phyloP scores from a whole-genome alignment of 2,113 vertebrate genomes.

The Callocephalon fimbriatum region DNA sequence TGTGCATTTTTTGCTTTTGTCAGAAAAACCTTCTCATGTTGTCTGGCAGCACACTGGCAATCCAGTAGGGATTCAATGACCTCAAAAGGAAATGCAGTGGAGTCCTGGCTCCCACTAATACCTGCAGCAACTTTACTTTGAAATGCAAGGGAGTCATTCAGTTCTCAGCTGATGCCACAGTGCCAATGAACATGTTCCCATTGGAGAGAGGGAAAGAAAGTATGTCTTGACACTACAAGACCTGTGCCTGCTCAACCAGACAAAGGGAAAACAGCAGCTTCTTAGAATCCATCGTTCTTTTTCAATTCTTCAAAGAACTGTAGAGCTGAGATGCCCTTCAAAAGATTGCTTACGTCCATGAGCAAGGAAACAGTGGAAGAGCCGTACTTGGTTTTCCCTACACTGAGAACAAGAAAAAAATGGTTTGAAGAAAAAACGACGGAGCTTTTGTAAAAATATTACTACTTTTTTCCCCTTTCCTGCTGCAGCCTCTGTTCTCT shows the following conservation, averaged over 20 bases:
- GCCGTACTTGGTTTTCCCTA: background rate
- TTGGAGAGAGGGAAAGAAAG: background rate
- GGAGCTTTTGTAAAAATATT: background rate
- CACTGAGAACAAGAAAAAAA: background rate
- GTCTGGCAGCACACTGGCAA: background rate
- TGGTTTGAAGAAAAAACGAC: background rate
- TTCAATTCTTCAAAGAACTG: background rate
- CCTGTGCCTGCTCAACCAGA: background rate
- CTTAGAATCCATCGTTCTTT: background rate
- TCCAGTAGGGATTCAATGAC: background rate
- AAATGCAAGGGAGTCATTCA: accelerated
- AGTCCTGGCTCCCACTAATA: background rate
- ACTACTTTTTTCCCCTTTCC: background rate
- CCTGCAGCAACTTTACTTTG: background rate
- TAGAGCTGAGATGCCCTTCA: background rate
- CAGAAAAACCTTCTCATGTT: background rate
- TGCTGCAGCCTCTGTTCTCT: background rate
- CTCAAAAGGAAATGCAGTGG: background rate
- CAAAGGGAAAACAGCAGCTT: background rate
- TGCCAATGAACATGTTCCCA: accelerated
- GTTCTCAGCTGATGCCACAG: background rate
- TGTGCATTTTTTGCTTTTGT: background rate
- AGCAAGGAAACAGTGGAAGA: background rate
- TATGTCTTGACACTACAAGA: background rate
- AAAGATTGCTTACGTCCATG: background rate